Conservation (phyloP, 2,888 invertebrate genomes). For the Allolobophora icterica region DNA sequence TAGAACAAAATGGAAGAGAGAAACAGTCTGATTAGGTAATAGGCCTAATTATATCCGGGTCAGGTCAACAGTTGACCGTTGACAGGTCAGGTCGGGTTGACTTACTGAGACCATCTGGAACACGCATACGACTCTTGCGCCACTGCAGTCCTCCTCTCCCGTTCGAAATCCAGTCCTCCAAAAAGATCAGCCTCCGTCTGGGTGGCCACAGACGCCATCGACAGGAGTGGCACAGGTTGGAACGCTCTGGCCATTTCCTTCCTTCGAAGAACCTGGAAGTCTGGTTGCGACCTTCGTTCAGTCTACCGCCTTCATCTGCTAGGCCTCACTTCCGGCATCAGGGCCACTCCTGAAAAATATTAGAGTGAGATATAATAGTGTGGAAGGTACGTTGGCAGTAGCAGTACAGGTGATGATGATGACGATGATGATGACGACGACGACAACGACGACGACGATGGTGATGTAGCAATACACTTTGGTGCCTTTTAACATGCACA, state of each 20-base stretch:
- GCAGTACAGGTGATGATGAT: not conserved
- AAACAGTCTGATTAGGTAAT: too few species aligned
- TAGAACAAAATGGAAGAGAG: too few species aligned
- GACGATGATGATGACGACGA: not conserved
- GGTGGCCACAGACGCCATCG: not conserved
- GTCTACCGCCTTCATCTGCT: not conserved
- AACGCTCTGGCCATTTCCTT: not conserved
- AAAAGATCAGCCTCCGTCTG: not conserved
- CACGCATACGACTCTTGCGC: not conserved
- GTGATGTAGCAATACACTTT: too few species aligned
- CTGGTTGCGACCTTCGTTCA: not conserved
- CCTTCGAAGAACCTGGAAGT: not conserved
- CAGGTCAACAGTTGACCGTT: too few species aligned
- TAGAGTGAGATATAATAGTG: not conserved
- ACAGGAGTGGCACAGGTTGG: not conserved
- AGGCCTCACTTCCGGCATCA: not conserved
- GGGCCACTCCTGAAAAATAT: not conserved
- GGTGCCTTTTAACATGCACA: not conserved
- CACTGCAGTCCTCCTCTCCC: too few species aligned
- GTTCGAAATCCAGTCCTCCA: not conserved
- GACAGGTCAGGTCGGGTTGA: not conserved
- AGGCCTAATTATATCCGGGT: too few species aligned
- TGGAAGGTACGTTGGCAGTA: not conserved
- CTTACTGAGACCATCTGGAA: slow-evolving; percentile 11
- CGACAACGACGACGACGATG: not conserved